Conservation (phyloP, 2,113 vertebrate species). For the Leptocoma aspasia region DNA sequence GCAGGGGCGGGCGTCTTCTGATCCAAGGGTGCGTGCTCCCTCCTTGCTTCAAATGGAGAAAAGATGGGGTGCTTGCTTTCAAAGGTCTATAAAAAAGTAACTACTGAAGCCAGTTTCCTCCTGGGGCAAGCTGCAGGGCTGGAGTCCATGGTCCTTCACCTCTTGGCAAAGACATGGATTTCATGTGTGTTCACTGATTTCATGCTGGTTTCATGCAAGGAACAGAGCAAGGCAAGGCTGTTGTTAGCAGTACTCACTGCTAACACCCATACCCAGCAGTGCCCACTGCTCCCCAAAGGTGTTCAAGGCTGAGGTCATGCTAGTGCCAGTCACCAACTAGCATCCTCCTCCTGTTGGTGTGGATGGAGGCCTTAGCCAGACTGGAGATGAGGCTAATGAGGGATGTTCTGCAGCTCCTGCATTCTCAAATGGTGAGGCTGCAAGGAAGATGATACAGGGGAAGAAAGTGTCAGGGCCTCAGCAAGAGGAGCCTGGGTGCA, state of each 20-base stretch:
- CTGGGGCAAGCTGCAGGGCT: not conserved
- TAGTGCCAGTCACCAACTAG: not conserved
- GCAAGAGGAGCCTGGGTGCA: not conserved
- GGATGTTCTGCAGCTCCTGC: not conserved
- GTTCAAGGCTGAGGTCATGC: not conserved
- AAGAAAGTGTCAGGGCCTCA: not conserved
- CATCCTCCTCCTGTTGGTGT: not conserved
- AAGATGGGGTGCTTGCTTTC: not conserved
- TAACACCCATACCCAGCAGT: too few species aligned
- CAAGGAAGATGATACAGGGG: not conserved
- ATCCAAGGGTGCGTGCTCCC: accelerated
- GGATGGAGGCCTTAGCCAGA: not conserved
- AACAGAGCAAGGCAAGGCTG: not conserved
- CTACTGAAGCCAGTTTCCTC: not conserved
- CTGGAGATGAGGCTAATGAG: not conserved
- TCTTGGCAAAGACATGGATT: not conserved
- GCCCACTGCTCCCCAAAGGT: not conserved
- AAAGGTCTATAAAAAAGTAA: not conserved
- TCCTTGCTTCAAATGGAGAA: not conserved
- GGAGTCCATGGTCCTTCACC: not conserved
- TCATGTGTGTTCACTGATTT: not conserved
- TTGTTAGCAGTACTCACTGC: too few species aligned
- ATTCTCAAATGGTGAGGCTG: not conserved
- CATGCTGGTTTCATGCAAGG: not conserved
- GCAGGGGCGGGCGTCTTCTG: accelerated